Base-by-base conservation (phyloP, 2,888 invertebrate genomes). In the Acanthoscelides obtectus region DNA sequence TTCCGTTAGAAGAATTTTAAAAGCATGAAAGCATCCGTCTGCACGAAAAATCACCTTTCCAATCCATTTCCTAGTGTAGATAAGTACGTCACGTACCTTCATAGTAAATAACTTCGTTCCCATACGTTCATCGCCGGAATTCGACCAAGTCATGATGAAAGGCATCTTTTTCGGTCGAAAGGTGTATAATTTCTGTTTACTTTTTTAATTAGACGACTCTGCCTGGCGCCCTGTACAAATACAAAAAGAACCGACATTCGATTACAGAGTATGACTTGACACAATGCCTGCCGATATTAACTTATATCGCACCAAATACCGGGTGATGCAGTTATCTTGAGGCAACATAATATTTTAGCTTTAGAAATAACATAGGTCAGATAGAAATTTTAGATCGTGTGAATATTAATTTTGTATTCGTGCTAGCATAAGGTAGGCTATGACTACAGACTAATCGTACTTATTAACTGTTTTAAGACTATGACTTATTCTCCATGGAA, bases 181-280 rank as follows among this genome's bases (percentile, higher is more conserved):
- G 22, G 20, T 66, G 22, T 71, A 27, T 45, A 20, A 69, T 69
- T 45, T 66, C 63, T 71, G 45, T 68, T 71, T 71, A 65, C 71
- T 27, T 71, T 74, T 74, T 74, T 73, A 75, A 75, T 75, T 71
- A 73, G 70, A 45, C 64, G 69, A 71, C 70, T 70, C 70, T 75
- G 75, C 76, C 77, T 75, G 75, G 74, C 72, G 74, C 72, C 72
- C 72, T 66, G 68, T 70, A 75, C 21, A 69, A 68, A n/a, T 17
- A 63, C 22, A 65, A 69, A 68, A 69, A 69, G 64, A 12, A 21
- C 22, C 68, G 65, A 68, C 71, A 64, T 71, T 72, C 64, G 71
- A 73, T 73, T 73, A 73, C 69, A 22, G 66, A 68, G 64, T 69
- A 69, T 71, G 73, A 73, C 73, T 63, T 27, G 22, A 69, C 73